Evolutionary conservation across 2,113 vertebrate genomes (phyloP).

Genomic region (Ptyas mucosa): DNA sequence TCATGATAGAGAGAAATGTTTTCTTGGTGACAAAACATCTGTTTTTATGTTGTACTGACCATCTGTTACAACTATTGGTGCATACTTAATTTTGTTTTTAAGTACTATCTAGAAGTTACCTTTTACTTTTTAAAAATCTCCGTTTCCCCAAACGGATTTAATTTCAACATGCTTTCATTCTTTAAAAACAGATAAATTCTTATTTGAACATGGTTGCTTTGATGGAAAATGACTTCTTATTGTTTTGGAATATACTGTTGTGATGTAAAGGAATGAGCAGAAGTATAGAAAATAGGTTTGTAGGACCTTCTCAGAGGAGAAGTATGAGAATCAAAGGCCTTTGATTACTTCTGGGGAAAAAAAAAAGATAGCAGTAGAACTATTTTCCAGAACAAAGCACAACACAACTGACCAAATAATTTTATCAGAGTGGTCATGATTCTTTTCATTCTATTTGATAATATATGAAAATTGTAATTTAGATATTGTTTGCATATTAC

Average conservation of each 20-base stretch:
- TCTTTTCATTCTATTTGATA: neutral
- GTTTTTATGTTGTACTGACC: neutral
- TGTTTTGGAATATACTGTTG: neutral
- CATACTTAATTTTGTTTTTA: neutral
- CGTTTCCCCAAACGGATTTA: neutral
- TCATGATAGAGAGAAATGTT: conserved; percentile 18
- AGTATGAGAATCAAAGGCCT: neutral
- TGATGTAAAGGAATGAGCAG: neutral
- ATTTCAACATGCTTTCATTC: neutral
- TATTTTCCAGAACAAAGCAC: neutral
- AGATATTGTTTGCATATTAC: neutral
- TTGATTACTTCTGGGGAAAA: neutral
- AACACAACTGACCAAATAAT: neutral
- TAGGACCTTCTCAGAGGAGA: neutral
- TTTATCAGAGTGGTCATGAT: neutral
- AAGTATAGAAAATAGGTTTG: neutral
- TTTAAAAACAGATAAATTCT: neutral
- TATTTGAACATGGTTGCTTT: neutral
- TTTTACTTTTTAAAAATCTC: neutral
- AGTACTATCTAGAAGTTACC: neutral
- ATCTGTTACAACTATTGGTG: neutral
- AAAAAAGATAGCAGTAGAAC: neutral
- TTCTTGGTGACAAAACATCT: conserved; percentile 5
- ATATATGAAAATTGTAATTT: neutral
- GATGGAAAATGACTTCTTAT: neutral